Conservation (phyloP, 2,888 invertebrate genomes). For the Platerodrilus igneus region DNA sequence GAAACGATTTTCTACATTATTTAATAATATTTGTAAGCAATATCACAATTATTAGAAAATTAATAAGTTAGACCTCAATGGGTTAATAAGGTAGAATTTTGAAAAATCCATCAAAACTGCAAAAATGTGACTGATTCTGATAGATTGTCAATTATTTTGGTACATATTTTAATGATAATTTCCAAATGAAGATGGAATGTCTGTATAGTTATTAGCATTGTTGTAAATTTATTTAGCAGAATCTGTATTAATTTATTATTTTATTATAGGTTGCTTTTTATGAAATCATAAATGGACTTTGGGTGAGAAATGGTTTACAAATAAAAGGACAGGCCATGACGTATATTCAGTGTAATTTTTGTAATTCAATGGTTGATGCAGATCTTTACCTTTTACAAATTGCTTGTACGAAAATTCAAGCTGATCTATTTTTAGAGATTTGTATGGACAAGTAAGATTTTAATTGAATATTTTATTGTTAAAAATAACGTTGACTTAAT, state of each 20-base stretch:
- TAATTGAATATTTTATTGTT: background rate
- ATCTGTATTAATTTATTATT: no score
- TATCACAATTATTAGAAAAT: no score
- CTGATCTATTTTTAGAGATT: slow-evolving; percentile 79
- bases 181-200: no score
- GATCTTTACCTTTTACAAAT: slow-evolving; percentile 94
- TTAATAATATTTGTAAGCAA: no score
- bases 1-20: no score
- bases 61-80: no score
- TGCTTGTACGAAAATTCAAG: slow-evolving; percentile 82
- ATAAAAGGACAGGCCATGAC: slow-evolving; percentile 99
- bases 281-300: slow-evolving; percentile 89
- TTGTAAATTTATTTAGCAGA: background rate
- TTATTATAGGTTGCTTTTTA: slow-evolving; percentile 79
- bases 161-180: no score
- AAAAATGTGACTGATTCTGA: no score
- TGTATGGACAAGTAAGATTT: slow-evolving; percentile 76
- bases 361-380: slow-evolving; percentile 97
- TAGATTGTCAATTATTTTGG: no score
- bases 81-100: no score
- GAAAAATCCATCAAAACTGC: no score
- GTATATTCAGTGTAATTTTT: slow-evolving; percentile 97
- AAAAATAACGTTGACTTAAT: background rate
- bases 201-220: no score
- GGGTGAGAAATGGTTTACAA: slow-evolving; percentile 96